These are phyloP conservation scores for Coilia nasus DNA, from an alignment of 2,797 vertebrate species.

Conservation along the genomic window DNA sequence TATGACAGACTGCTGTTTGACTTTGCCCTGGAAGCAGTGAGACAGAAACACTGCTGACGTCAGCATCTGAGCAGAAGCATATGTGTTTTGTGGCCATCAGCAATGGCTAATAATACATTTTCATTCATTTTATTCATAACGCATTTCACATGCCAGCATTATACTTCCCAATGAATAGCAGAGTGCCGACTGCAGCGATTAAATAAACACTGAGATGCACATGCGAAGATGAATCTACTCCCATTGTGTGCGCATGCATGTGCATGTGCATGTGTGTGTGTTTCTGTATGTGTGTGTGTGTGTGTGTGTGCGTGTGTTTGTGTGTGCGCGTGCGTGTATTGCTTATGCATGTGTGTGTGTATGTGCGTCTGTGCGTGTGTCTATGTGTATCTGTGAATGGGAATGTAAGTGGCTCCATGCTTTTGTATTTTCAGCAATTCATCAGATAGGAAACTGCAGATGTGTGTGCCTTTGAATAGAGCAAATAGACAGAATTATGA, in stretches of 20 bases:
- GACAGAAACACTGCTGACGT: slow-evolving; percentile 32
- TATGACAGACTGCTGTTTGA: neutral
- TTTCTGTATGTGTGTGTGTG: neutral
- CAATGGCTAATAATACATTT: slow-evolving; percentile 44
- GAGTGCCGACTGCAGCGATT: neutral
- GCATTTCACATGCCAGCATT: slow-evolving; percentile 27
- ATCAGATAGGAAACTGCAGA: neutral
- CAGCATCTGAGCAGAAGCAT: slow-evolving; percentile 31
- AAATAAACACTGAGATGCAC: neutral
- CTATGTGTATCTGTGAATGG: neutral
- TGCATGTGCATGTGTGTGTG: slow-evolving; percentile 1
- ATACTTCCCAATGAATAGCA: neutral
- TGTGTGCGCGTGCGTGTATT: neutral
- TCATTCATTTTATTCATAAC: slow-evolving; percentile 34
- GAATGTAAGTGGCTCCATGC: neutral
- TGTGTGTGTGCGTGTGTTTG: slow-evolving; percentile 13
- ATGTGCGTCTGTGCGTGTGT: neutral
- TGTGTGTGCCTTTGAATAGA: slow-evolving; percentile 15
- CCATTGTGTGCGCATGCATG: neutral
- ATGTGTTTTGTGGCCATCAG: slow-evolving; percentile 35
- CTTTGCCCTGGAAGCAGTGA: neutral
- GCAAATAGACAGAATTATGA: slow-evolving; percentile 7
- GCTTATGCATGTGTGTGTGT: neutral
- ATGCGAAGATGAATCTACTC: neutral
- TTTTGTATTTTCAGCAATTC: neutral